These are phyloP conservation scores for Phrynocephalus vlangalii DNA, from an alignment of 2,797 vertebrate genomes.

Conservation along the genomic window DNA sequence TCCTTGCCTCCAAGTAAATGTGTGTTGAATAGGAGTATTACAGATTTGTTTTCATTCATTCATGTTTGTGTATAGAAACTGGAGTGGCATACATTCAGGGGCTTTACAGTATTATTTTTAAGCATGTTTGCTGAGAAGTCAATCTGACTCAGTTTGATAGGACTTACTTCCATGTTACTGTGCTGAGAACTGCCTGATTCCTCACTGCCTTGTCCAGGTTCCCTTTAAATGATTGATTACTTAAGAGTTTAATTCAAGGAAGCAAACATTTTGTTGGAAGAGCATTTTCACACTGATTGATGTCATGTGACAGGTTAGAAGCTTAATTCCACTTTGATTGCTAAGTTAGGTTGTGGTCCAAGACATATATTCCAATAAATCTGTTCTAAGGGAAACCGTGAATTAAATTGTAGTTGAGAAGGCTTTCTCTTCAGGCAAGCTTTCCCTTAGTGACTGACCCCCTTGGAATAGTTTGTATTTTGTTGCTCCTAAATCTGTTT, in stretches of 20 bases:
- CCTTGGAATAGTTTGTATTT: too few species aligned
- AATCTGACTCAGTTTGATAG: background rate
- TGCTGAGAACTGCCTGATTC: background rate
- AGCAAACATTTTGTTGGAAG: slow-evolving; percentile 10
- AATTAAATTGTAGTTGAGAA: too few species aligned
- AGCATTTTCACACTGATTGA: background rate
- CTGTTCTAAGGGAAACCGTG: background rate
- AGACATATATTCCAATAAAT: too few species aligned
- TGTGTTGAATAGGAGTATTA: background rate
- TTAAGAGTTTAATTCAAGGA: slow-evolving; percentile 8
- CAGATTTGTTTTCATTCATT: background rate
- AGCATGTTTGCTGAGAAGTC: slow-evolving; percentile 1
- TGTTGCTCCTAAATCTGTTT: too few species aligned
- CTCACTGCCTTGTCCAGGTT: background rate
- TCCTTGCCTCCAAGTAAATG: background rate
- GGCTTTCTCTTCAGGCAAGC: too few species aligned
- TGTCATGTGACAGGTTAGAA: background rate
- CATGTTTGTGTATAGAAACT: background rate
- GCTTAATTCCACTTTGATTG: background rate
- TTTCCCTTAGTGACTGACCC: too few species aligned
- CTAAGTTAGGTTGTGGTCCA: too few species aligned
- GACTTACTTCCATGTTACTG: background rate
- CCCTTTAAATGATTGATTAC: background rate
- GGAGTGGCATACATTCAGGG: background rate
- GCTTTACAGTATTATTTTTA: background rate